phyloP scores from a whole-genome alignment of 2,888 invertebrate genomes.

The Ariolimax columbianus region DNA sequence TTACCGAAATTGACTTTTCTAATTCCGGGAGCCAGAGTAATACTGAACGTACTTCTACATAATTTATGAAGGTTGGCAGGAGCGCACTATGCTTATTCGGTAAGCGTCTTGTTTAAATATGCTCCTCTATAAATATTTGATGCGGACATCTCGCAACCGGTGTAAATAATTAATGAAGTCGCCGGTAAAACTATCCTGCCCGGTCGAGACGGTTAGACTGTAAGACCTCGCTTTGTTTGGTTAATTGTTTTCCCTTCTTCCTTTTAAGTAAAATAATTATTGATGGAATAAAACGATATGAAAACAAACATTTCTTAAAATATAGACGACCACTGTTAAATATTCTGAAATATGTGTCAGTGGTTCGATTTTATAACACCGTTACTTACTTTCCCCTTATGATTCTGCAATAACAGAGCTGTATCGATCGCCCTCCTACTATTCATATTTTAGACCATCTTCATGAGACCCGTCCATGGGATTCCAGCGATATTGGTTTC shows the following conservation, averaged over 20 bases:
- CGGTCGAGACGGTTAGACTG: conserved; percentile 31
- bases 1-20: conserved; percentile 57
- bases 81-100: conserved; percentile 45
- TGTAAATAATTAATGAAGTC: conserved; percentile 53
- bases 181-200: conserved; percentile 38
- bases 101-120: conserved; percentile 57
- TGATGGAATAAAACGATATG: not conserved
- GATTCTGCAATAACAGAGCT: no score
- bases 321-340: no score
- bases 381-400: no score
- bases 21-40: conserved; percentile 42
- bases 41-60: conserved; percentile 44
- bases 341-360: no score
- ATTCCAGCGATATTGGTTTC: no score
- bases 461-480: no score
- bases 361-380: no score
- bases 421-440: no score
- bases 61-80: conserved; percentile 46
- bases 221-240: conserved; percentile 22
- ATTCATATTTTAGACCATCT: no score
- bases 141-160: conserved; percentile 36
- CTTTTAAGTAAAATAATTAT: not conserved
- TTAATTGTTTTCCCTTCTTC: not conserved
- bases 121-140: conserved; percentile 56
- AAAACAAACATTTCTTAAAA: no score